Conservation (phyloP, 1,140 invertebrate genomes). For the Vollenhovia emeryi region DNA sequence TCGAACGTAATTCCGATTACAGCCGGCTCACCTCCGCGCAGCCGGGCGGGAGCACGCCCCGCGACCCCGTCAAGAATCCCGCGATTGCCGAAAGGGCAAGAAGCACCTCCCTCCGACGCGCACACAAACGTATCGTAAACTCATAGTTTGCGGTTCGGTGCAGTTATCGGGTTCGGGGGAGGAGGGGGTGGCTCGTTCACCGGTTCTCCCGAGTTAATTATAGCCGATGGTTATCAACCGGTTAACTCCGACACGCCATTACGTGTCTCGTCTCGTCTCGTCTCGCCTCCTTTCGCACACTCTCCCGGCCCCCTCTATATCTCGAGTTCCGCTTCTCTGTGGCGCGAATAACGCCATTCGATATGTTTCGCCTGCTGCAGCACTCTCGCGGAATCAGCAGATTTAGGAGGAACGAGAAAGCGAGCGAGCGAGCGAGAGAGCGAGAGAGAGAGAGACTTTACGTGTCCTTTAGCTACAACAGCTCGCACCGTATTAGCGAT, state of each 20-base stretch:
- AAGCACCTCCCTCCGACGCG: background rate
- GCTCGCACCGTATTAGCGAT: background rate
- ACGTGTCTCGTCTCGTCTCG: constrained; percentile 82
- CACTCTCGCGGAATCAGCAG: background rate
- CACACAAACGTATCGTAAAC: constrained; percentile 56
- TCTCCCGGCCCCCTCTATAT: constrained; percentile 8
- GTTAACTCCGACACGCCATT: constrained; percentile 86
- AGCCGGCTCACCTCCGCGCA: constrained; percentile 47
- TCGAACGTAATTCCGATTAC: constrained; percentile 53
- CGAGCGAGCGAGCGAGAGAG: background rate
- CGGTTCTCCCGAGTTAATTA: constrained; percentile 85
- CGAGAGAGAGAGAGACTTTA: background rate
- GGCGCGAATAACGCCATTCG: constrained; percentile 62
- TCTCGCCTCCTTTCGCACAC: constrained; percentile 62
- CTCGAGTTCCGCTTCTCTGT: constrained; percentile 64
- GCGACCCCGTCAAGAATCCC: constrained; percentile 41
- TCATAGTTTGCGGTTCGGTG: constrained; percentile 60
- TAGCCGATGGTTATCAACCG: constrained; percentile 86
- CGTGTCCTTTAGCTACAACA: background rate
- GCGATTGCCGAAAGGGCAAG: constrained; percentile 41
- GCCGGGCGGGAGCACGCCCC: constrained; percentile 1
- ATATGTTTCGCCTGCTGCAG: constrained; percentile 14
- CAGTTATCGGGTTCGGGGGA: constrained; percentile 79
- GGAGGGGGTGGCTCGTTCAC: constrained; percentile 84
- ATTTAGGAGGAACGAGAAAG: background rate